Evolutionary conservation across 2,797 vertebrate species (phyloP).

Genomic region (Sebastes paucispinis): DNA sequence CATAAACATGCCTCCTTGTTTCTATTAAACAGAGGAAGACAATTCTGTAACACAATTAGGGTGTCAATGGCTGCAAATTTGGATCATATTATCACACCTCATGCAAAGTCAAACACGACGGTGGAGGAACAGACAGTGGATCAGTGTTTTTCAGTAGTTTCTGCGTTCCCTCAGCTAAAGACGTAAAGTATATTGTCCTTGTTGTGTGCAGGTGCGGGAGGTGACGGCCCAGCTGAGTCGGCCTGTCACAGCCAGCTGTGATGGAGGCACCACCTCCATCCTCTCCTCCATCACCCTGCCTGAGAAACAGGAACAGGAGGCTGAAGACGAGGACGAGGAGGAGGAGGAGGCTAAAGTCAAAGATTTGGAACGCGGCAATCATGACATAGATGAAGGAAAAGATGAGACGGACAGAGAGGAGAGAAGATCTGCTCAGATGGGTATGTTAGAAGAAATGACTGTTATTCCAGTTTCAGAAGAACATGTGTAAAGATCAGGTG

Average conservation of each 20-base stretch:
- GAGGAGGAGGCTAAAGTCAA: neutral
- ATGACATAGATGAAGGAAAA: neutral
- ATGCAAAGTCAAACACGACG: neutral
- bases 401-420: neutral
- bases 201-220: constrained; percentile 74
- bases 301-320: constrained; percentile 13
- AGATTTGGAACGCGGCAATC: neutral
- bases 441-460: neutral
- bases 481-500: no score
- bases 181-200: neutral
- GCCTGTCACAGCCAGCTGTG: constrained; percentile 44
- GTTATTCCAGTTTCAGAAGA: no score
- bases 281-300: constrained; percentile 7
- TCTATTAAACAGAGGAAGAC: no score
- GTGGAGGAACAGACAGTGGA: no score
- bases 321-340: neutral
- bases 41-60: accelerated
- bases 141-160: neutral
- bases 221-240: constrained; percentile 70
- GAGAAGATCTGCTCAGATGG: neutral
- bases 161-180: neutral
- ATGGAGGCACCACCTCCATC: constrained; percentile 37
- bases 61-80: no score
- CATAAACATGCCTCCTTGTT: accelerated
- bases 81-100: no score